Base-by-base conservation (phyloP, 2,113 vertebrate species). In the Grantiella picta region DNA sequence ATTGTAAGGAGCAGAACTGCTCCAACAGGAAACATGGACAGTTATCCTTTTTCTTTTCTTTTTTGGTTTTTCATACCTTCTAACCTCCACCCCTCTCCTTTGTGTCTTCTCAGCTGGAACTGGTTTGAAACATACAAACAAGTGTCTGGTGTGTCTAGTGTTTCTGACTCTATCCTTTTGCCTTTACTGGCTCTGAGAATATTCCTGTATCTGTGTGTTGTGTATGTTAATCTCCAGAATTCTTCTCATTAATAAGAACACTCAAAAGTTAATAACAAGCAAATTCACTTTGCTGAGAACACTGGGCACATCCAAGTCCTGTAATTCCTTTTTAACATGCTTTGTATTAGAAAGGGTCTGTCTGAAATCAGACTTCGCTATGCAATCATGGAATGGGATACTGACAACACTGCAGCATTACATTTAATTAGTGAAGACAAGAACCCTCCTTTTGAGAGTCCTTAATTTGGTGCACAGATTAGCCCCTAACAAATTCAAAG, bases 51-150 rank as follows among this genome's bases (percentile, higher is more conserved):
- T 27, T 7, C 3, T 53, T 60, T 53, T 25, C 5, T 70, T 15
- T 6, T 49, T 4, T 28, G 3, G 2, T 0, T 1, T 53, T 8
- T 38, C 10, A 7, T 13, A 2, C 7, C 7, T 6, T 20, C 7
- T 11, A 28, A 7, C 16, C 8, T 25, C 21, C 27, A 44, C 7
- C 11, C 22, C 17, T 36, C 10, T 9, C 12, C 13, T 17, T 28
- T n/a, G 7, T 57, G 9, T 38, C 40, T 52, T 81, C 36, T 73
- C 5, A 59, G 7, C 3, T 27, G 44, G 5, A 57, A 31, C 5
- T 56, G 5, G 23, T 77, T 69, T 69, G 25, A 92, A 86, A 77
- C 21, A n/a, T 36, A 73, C 0, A 1, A 29, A 5, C 1, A 73
- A 14, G 7, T 14, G 12, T 36, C 15, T 73, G 10, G 5, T 31